A percentile compares a stretch with the other conserved stretches of the same genome.
These are phyloP conservation scores for Cephalotes varians DNA, from an alignment of 2,888 invertebrate genomes.

Conservation along the genomic window DNA sequence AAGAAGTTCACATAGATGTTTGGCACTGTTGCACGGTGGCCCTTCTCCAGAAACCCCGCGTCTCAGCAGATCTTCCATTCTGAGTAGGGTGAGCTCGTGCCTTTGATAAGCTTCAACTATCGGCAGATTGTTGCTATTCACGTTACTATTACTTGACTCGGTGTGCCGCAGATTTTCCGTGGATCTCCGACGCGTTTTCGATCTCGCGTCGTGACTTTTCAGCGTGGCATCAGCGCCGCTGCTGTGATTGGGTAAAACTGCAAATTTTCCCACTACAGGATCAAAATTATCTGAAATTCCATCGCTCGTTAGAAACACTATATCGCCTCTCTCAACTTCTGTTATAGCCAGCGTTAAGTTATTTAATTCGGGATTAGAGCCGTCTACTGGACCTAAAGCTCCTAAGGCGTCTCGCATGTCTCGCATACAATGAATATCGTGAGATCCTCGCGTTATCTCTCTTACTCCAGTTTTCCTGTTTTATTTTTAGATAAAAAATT, in stretches of 20 bases:
- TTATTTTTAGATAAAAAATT: slow-evolving; percentile 50
- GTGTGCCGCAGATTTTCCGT: slow-evolving; percentile 77
- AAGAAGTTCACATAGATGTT: slow-evolving; percentile 90
- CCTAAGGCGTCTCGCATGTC: slow-evolving; percentile 96
- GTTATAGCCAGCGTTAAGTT: slow-evolving; percentile 95
- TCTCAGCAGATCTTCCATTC: slow-evolving; percentile 91
- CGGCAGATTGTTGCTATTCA: slow-evolving; percentile 87
- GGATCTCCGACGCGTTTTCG: slow-evolving; percentile 77
- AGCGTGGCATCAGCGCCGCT: slow-evolving; percentile 64
- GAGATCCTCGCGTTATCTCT: slow-evolving; percentile 94
- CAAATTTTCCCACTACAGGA: slow-evolving; percentile 96
- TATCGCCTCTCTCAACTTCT: slow-evolving; percentile 92
- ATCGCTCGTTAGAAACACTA: slow-evolving; percentile 95
- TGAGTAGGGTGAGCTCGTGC: slow-evolving; percentile 91
- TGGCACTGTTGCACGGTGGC: slow-evolving; percentile 88
- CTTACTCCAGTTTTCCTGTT: slow-evolving; percentile 89
- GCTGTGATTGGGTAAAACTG: slow-evolving; percentile 86
- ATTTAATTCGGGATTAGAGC: slow-evolving; percentile 93
- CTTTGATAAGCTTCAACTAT: slow-evolving; percentile 91
- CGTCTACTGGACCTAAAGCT: slow-evolving; percentile 95
- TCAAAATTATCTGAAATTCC: slow-evolving; percentile 97
- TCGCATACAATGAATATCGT: slow-evolving; percentile 93
- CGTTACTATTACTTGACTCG: slow-evolving; percentile 72
- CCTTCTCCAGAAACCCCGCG: slow-evolving; percentile 90
- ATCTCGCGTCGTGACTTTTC: slow-evolving; percentile 72